A percentile compares a stretch with the other conserved stretches of the same genome.
These are phyloP conservation scores for Drosophila prolongata DNA, from an alignment of 2,888 invertebrate species.

Conservation along the genomic window DNA sequence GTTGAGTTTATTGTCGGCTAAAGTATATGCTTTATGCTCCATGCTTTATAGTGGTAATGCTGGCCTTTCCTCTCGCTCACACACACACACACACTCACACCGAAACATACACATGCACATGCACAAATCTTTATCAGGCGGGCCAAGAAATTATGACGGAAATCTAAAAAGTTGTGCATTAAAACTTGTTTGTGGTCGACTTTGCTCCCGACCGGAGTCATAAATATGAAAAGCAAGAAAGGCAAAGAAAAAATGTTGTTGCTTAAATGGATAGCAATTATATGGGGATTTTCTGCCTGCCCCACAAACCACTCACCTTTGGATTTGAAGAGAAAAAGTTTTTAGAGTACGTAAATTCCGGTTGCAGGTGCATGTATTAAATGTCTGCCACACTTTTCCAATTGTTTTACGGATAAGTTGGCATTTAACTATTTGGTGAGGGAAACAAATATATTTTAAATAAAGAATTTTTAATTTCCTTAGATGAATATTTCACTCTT, in stretches of 20 bases:
- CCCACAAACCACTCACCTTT: conserved; percentile 4
- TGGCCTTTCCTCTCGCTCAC: conserved; percentile 29
- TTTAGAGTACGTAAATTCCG: conserved; percentile 9
- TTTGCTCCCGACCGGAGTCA: conserved; percentile 44
- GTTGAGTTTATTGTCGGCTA: conserved; percentile 80
- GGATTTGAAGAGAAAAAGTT: conserved; percentile 13
- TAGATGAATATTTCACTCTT: conserved; percentile 19
- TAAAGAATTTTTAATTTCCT: conserved; percentile 9
- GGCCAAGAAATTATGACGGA: conserved; percentile 77
- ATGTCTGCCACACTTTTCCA: conserved; percentile 8
- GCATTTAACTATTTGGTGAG: not conserved
- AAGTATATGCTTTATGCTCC: conserved; percentile 72
- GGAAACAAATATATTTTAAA: conserved; percentile 2
- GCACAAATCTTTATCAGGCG: conserved; percentile 71
- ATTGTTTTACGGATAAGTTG: conserved; percentile 21
- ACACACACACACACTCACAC: conserved; percentile 3
- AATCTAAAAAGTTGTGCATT: conserved; percentile 79
- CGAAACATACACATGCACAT: conserved; percentile 15
- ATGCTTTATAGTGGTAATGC: conserved; percentile 67
- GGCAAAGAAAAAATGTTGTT: conserved; percentile 43
- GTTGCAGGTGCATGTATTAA: not conserved
- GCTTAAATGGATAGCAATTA: conserved; percentile 71
- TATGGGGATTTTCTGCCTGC: conserved; percentile 16
- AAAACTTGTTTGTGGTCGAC: conserved; percentile 74
- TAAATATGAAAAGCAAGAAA: conserved; percentile 69